These are phyloP conservation scores for Paedocypris micromegethes DNA, from an alignment of 2,797 vertebrate genomes.

Conservation along the genomic window DNA sequence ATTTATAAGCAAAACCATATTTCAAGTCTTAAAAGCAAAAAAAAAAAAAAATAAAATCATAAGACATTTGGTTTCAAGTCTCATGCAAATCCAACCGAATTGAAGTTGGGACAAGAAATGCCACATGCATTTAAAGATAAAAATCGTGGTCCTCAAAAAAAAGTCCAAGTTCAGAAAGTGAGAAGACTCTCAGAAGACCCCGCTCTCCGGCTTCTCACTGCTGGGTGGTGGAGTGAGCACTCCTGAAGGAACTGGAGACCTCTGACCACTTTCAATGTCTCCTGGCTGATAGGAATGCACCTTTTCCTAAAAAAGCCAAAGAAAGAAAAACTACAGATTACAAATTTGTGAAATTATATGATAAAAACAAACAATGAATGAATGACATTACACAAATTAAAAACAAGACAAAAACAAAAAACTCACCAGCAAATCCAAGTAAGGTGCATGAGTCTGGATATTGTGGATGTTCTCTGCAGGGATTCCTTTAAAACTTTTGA, in stretches of 20 bases:
- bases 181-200: constrained; percentile 29
- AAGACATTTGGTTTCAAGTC: constrained; percentile 14
- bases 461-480: constrained; percentile 83
- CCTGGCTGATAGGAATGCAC: constrained; percentile 75
- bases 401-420: not conserved
- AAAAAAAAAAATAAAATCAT: not conserved
- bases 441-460: constrained; percentile 84
- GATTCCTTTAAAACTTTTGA: constrained; percentile 80
- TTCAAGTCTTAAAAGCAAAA: constrained; percentile 37
- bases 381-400: not conserved
- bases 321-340: constrained; percentile 7
- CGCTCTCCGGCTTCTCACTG: constrained; percentile 74
- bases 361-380: not conserved
- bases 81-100: constrained; percentile 25
- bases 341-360: not conserved
- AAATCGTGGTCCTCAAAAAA: no score
- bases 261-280: constrained; percentile 69
- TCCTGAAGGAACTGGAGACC: constrained; percentile 76
- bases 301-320: constrained; percentile 71
- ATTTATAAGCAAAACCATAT: constrained; percentile 46
- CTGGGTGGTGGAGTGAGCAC: constrained; percentile 90
- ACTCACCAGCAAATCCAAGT: constrained; percentile 87
- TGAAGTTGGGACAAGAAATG: constrained; percentile 39
- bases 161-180: no score
- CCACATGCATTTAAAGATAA: not conserved